Evolutionary conservation across 2,888 invertebrate genomes (phyloP), one percentile per base, ranked within the genome.

Genomic region (Timandra comae): DNA sequence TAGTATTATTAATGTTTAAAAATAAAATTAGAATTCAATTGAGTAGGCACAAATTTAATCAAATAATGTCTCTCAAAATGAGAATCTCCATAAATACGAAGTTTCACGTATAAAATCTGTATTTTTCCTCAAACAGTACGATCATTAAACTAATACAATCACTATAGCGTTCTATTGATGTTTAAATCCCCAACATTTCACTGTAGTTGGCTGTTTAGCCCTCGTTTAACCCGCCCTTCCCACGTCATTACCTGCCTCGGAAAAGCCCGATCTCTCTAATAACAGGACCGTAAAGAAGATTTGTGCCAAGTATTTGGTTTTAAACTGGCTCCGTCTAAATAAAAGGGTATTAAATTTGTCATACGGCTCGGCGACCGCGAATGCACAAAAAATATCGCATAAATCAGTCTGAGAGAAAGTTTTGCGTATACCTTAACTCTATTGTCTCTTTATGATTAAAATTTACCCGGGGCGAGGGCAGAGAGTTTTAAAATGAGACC

Each of bases 391-490:
- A 71, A 69, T 52, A 48, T 48, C 55, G 39, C 59, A 60, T 66
- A 71, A 69, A 74, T 74, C 66, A 70, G 58, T 48, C 55, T 49
- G 50, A 47, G 40, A 27, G 39, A 66, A 76, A 77, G 57, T 75
- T 74, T 52, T 25, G 42, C 64, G 60, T 67, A 63, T 61, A 64
- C 63, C 60, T 64, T 56, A 61, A 60, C 65, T 67, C 67, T 72
- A 71, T 79, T 79, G 77, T 79, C 73, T 74, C 66, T 74, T 73
- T 76, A 76, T 72, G 67, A 79, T 77, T 76, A 75, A 80, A 81
- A 79, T 80, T 69, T 65, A 57, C 51, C 61, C 49, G 49, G 46
- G 49, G 56, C 53, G 61, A 60, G 59, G 62, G 61, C 59, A 56
- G 51, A 50, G 66, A 73, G 68, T 75, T 76, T 72, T 73, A 67